Base-by-base conservation (phyloP, 2,888 invertebrate genomes). In the Ennomos erosarius region DNA sequence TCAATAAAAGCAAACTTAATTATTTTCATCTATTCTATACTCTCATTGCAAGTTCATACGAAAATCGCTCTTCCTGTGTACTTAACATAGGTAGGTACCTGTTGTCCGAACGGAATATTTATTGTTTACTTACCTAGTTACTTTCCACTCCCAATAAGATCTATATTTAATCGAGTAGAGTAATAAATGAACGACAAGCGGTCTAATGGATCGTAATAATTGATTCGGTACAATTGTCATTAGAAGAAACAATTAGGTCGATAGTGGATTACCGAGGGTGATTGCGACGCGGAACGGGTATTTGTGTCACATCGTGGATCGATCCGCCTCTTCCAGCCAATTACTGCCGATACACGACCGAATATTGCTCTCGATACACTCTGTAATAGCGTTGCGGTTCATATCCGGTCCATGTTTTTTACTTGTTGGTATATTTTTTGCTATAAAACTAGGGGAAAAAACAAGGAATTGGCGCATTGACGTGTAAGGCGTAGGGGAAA, bases 211-310 rank as follows among this genome's bases (percentile, higher is more conserved):
- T 80, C 74, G 77, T 74, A 75, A 75, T 82, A 86, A 84, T 85
- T 84, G 81, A 79, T 82, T 78, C 77, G 68, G 76, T 74, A 77
- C 78, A 80, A 80, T 81, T 78, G 83, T 84, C 82, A 84, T 85
- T 85, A 85, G 83, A 84, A 84, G 85, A 84, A 89, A 84, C 87
- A 88, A 90, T 90, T 90, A 87, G 84, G 84, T 85, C 81, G 85
- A 82, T 84, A 82, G 85, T 87, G 83, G 86, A 87, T 90, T 87
- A 87, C 81, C 73, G 80, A 76, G 81, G 79, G 83, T 83, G 85
- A 85, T 84, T 85, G 86, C 82, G 84, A 79, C 78, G 82, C 79
- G 77, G 82, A 85, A 85, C 84, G 84, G 81, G 85, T 85, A 87
- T 87, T 88, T 84, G 86, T 88, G 86, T 88, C 85, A 86, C 87